These are phyloP conservation scores for Zingel zingel DNA, from an alignment of 2,113 vertebrate species.

Conservation along the genomic window DNA sequence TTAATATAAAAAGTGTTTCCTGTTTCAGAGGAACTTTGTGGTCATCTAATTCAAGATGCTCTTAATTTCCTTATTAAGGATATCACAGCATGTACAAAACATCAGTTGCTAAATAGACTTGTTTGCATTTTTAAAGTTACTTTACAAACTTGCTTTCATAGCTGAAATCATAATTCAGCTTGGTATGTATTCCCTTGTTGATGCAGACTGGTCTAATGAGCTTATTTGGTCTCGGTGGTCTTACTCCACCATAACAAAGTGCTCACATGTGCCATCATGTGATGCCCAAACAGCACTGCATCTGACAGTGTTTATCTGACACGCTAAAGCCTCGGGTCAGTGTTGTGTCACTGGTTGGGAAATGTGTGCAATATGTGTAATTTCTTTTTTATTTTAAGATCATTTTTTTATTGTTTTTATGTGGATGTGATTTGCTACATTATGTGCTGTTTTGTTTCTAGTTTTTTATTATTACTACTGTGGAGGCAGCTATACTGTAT, in stretches of 20 bases:
- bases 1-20: background rate
- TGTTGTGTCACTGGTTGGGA: no score
- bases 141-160: background rate
- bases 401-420: no score
- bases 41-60: background rate
- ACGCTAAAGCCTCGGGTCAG: background rate
- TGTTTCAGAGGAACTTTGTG: background rate
- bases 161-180: constrained; percentile 1
- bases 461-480: no score
- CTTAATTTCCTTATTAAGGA: background rate
- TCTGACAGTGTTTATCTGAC: background rate
- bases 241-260: constrained; percentile 7
- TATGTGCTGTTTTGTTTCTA: no score
- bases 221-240: constrained; percentile 26
- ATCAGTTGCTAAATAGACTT: background rate
- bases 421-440: no score
- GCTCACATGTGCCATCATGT: constrained; percentile 73
- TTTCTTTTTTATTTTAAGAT: no score
- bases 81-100: background rate
- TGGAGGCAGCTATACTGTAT: no score
- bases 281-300: constrained; percentile 61
- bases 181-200: background rate
- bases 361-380: no score
- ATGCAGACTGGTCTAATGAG: constrained; percentile 18
- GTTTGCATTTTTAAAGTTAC: constrained; percentile 2